A percentile compares a stretch with the other conserved stretches of the same genome.
Evolutionary conservation across 2,113 vertebrate genomes (phyloP).

Genomic region (Cygnus buccinator): DNA sequence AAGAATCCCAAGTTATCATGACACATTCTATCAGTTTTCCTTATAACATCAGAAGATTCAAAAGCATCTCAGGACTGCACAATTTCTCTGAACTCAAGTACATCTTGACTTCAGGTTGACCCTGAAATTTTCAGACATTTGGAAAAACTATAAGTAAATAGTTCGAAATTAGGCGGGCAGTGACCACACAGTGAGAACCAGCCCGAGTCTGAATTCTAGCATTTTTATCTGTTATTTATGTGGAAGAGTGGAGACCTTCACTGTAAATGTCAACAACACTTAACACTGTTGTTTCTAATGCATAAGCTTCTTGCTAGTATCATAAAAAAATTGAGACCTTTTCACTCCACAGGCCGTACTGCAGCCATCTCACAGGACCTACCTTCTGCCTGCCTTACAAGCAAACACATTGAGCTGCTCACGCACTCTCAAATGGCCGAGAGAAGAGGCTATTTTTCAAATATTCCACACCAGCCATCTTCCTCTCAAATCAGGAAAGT

Average conservation of each 20-base stretch:
- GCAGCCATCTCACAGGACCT: background rate
- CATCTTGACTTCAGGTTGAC: conserved; percentile 47
- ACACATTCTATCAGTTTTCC: conserved; percentile 1
- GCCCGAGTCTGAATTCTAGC: background rate
- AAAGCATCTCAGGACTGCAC: background rate
- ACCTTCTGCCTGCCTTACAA: background rate
- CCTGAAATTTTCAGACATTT: conserved; percentile 36
- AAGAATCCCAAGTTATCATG: conserved; percentile 20
- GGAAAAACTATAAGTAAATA: conserved; percentile 39
- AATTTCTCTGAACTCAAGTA: conserved; percentile 11
- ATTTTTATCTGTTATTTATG: conserved; percentile 33
- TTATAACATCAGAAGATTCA: background rate
- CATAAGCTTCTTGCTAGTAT: background rate
- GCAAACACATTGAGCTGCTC: background rate
- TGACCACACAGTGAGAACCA: conserved; percentile 62
- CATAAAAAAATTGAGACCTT: background rate
- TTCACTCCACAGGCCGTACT: background rate
- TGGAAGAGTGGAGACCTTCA: conserved; percentile 12
- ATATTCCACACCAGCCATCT: background rate
- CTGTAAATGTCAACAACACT: conserved; percentile 42
- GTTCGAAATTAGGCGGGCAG: conserved; percentile 23
- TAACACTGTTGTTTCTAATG: conserved; percentile 18
- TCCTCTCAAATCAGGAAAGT: background rate
- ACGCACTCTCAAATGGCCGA: background rate
- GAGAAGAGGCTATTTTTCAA: background rate